Conservation (phyloP, 2,797 vertebrate species). For the Sebastes nivosus region DNA sequence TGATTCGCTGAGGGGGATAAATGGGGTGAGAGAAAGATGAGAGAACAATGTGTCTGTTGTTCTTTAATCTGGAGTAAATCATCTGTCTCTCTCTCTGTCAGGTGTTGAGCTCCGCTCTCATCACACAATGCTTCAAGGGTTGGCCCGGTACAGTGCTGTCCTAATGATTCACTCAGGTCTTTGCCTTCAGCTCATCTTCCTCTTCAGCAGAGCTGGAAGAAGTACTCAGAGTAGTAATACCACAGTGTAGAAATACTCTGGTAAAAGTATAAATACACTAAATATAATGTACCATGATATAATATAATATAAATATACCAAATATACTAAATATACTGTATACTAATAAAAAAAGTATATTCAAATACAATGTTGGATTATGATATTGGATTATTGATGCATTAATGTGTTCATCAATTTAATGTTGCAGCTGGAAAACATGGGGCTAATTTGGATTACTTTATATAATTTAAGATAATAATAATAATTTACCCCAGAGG, state of each 20-base stretch:
- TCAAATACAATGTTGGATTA: no score
- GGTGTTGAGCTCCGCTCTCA: slow-evolving; percentile 69
- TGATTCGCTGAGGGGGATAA: slow-evolving; percentile 76
- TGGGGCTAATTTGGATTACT: neutral
- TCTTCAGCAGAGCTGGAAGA: neutral
- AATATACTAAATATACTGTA: no score
- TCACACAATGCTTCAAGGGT: slow-evolving; percentile 63
- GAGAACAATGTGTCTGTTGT: slow-evolving; percentile 79
- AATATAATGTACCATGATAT: no score
- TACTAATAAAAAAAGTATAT: no score
- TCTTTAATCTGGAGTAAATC: slow-evolving; percentile 79
- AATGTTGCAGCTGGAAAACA: neutral
- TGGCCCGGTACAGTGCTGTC: slow-evolving; percentile 54
- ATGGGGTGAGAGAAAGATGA: slow-evolving; percentile 70
- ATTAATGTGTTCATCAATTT: neutral
- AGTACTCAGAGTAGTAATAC: neutral
- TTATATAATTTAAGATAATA: neutral
- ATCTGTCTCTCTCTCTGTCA: slow-evolving; percentile 71
- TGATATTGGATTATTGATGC: no score
- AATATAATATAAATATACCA: no score
- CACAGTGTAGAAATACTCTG: neutral
- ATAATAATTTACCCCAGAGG: neutral
- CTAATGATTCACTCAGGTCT: slow-evolving; percentile 54
- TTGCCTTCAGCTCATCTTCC: slow-evolving; percentile 39
- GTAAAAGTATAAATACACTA: neutral